These are phyloP conservation scores for Creontiades dilutus DNA, from an alignment of 2,888 invertebrate species.

Conservation along the genomic window DNA sequence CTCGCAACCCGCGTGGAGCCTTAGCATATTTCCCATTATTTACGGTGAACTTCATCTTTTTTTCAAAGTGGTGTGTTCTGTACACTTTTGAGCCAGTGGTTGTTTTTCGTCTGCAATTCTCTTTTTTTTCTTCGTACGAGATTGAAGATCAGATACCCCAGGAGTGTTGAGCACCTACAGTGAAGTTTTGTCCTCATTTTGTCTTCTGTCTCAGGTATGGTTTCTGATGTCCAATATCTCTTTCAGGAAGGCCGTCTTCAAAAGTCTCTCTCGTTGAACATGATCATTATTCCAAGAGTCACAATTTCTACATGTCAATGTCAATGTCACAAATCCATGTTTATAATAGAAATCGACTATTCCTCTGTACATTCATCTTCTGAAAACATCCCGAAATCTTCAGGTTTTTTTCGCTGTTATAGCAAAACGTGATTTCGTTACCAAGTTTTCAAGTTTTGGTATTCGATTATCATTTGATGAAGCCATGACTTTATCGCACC, in stretches of 20 bases:
- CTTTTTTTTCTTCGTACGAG: conserved; percentile 28
- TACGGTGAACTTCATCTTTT: background rate
- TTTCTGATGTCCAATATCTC: conserved; percentile 60
- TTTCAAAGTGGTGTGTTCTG: conserved; percentile 62
- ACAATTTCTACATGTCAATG: background rate
- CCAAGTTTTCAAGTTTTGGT: too few species aligned
- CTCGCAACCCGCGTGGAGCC: conserved; percentile 71
- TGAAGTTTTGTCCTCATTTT: background rate
- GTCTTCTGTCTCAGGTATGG: conserved; percentile 62
- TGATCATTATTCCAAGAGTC: background rate
- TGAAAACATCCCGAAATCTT: too few species aligned
- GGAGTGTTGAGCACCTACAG: conserved; percentile 65
- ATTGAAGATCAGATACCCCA: conserved; percentile 51
- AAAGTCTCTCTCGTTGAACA: background rate
- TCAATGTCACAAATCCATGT: background rate
- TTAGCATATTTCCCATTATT: background rate
- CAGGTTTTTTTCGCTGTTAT: too few species aligned
- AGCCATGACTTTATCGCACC: background rate
- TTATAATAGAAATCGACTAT: too few species aligned
- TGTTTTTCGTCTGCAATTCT: conserved; percentile 38
- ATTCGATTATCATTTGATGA: background rate
- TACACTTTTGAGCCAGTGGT: conserved; percentile 52
- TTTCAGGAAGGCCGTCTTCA: conserved; percentile 59
- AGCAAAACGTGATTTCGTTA: too few species aligned
- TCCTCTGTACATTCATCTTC: too few species aligned